phyloP scores from a whole-genome alignment of 2,797 vertebrate species.

The Leucoraja ocellata region DNA sequence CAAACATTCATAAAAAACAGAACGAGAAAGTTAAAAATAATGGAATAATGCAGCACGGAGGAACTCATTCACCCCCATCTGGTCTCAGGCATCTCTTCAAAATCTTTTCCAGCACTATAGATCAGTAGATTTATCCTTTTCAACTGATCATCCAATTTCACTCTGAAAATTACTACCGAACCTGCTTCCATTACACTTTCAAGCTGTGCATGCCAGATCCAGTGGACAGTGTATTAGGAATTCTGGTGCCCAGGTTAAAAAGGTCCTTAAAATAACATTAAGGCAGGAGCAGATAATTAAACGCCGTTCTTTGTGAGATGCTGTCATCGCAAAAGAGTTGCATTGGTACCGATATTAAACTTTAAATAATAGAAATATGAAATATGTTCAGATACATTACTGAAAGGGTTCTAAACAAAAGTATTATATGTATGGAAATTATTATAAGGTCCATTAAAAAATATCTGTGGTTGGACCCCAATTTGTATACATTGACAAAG shows the following conservation, averaged over 20 bases:
- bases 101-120: no score
- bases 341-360: background rate
- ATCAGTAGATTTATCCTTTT: no score
- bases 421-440: background rate
- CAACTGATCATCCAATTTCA: no score
- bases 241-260: background rate
- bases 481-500: background rate
- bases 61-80: background rate
- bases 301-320: background rate
- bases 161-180: no score
- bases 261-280: background rate
- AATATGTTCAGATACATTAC: background rate
- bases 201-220: background rate
- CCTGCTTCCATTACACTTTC: background rate
- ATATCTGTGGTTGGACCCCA: background rate
- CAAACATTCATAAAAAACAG: background rate
- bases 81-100: background rate
- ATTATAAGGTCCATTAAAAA: slow-evolving; percentile 7
- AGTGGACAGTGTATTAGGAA: background rate
- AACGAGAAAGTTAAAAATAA: background rate
- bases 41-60: no score
- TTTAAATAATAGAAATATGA: background rate
- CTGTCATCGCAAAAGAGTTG: background rate
- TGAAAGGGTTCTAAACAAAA: background rate
- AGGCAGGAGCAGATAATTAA: background rate